Base-by-base conservation (phyloP, 64 coral and sea anemone genomes). In the Actinia equina region DNA sequence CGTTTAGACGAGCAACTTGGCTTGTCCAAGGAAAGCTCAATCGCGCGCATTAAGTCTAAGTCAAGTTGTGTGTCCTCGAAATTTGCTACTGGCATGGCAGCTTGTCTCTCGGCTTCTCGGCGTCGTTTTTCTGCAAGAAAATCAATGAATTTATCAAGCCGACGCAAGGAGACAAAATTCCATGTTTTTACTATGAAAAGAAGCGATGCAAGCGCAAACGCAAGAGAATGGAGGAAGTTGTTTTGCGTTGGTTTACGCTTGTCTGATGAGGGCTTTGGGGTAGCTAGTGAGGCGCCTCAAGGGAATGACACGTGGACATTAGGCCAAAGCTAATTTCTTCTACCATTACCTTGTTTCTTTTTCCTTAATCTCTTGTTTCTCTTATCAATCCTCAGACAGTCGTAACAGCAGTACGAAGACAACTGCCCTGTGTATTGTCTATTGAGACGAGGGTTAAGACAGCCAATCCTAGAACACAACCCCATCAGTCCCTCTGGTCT, bases 41-140 rank as follows among this genome's bases (percentile, higher is more conserved):
- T 92, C 6, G 90, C 90, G 6, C 90, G 77, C 86, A 92, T 87
- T 22, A 87, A n/a, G 82, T 92, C 90, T 45, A 87, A 19, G 45
- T 92, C 90, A 20, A 87, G 44, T 54, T 92, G 70, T 0, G 78
- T 71, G 2, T 91, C 84, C 43, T 56, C 25, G 19, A 37, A 23
- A 9, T 7, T 8, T 42, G 17, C 83, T 52, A 4, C 43, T 81
- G 42, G 22, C 18, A 52, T 81, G 42, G 49, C 42, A 4, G 70
- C 70, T 37, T 49, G 42, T 81, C 18, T 81, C 19, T 91, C 89
- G 63, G 82, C 82, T 85, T n/a, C 54, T 53, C 55, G 54, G 17
- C 54, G 83, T 63, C 44, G 18, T 37, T 76, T 55, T 18, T 84
- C 52, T 74, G 69, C 25, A 30, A 74, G 23, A 74, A 74, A 74